Percentiles rank a stretch among this genome's conserved stretches.
Conservation (phyloP, 2,888 invertebrate genomes). For the Galerucella pusilla region DNA sequence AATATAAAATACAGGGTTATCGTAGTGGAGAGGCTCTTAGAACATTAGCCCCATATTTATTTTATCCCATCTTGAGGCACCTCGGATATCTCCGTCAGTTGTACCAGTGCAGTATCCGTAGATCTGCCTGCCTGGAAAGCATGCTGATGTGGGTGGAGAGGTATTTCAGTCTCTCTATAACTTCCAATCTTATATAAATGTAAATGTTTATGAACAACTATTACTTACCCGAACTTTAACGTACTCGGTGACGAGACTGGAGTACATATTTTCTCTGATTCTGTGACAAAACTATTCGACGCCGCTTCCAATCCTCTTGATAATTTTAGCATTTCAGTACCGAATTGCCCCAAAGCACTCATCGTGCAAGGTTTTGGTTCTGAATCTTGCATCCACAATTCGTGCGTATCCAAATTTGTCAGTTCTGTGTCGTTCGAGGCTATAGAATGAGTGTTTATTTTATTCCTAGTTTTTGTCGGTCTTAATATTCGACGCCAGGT, state of each 20-base stretch:
- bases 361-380: constrained; percentile 85
- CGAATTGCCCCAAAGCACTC: constrained; percentile 87
- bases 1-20: too few species aligned
- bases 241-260: constrained; percentile 44
- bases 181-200: too few species aligned
- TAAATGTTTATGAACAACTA: neutral
- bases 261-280: constrained; percentile 25
- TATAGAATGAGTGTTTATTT: constrained; percentile 69
- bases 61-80: too few species aligned
- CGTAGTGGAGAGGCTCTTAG: too few species aligned
- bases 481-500: constrained; percentile 82
- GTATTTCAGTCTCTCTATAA: too few species aligned
- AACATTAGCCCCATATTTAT: too few species aligned
- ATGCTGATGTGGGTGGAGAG: too few species aligned
- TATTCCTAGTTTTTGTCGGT: constrained; percentile 54
- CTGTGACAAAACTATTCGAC: constrained; percentile 51
- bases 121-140: too few species aligned
- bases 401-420: constrained; percentile 85
- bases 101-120: too few species aligned
- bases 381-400: constrained; percentile 77
- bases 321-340: constrained; percentile 86
- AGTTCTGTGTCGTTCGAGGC: constrained; percentile 87
- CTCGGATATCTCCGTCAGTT: too few species aligned
- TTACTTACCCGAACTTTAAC: constrained; percentile 54
- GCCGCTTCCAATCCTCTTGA: constrained; percentile 84